Base-by-base conservation (phyloP, 92 coral and sea anemone species). In the Phenganax marumi region DNA sequence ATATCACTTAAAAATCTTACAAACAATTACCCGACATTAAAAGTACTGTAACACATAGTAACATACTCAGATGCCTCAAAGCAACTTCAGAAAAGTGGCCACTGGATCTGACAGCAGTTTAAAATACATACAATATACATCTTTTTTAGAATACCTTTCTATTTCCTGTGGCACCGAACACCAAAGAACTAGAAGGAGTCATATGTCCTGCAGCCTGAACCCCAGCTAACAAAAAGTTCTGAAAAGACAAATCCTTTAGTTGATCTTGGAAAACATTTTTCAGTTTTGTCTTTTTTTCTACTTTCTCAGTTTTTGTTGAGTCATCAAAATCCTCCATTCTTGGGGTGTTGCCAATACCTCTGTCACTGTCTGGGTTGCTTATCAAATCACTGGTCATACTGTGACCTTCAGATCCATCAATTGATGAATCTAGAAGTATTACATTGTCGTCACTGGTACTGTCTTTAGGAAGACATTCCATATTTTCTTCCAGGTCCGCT, bases 181-280 rank as follows among this genome's bases (percentile, higher is more conserved):
- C 57, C 24, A 49, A 49, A 10, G 77, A 13, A 46, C n/a, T 72
- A 12, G 77, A 9, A 7, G 17, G 8, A n/a, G 7, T 6, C 54
- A 78, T 46, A n/a, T 61, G 56, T 12, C 73, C 58, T 6, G 83
- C 83, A 61, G 73, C 83, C n/a, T 61, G 73, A 4, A 57, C 83
- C 0, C 83, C 83, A 62, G 83, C 83, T 68, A 78, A 21, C 16
- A 78, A 62, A 71, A 78, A 12, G n/a, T 71, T 43, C 73, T 78
- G 73, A 17, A 78, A 53, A 24, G 83, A 78, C 1, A 78, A 50
- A 7, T 78, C 83, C 46, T 78, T 78, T 14, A 78, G 60, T 23
- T 78, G 83, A 63, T 62, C 83, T 68, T 78, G 50, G 21, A 78
- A 61, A 65, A 63, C 52, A 22, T 62, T 61, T 24, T 78, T 78